Conservation (phyloP, 2,888 invertebrate species). For the Brachypalpus laphriformis region DNA sequence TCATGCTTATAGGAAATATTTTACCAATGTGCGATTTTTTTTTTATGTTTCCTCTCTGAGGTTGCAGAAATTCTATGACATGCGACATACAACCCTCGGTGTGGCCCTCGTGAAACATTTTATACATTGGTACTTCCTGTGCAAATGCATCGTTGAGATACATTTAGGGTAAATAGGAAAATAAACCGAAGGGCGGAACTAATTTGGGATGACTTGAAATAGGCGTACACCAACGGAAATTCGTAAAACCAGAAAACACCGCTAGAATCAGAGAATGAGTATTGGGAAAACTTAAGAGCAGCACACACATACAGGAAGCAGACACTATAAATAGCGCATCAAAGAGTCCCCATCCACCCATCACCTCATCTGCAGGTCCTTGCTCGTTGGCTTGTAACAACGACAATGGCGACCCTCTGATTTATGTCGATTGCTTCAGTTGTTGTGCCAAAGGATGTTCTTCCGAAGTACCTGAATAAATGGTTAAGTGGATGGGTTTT, state of each 20-base stretch:
- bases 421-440: conserved; percentile 73
- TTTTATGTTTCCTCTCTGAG: conserved; percentile 16
- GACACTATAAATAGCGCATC: conserved; percentile 69
- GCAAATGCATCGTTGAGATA: conserved; percentile 65
- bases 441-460: conserved; percentile 61
- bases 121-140: conserved; percentile 33
- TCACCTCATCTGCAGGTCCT: conserved; percentile 24
- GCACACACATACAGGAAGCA: conserved; percentile 24
- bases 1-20: conserved; percentile 59
- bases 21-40: conserved; percentile 52
- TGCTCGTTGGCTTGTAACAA: conserved; percentile 51
- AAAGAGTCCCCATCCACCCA: conserved; percentile 10
- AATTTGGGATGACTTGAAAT: conserved; percentile 78
- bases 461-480: conserved; percentile 51
- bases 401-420: conserved; percentile 67
- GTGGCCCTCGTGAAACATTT: conserved; percentile 39
- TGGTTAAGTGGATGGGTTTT: conserved; percentile 51
- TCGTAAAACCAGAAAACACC: conserved; percentile 69
- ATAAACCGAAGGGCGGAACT: conserved; percentile 83
- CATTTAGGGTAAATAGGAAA: conserved; percentile 80
- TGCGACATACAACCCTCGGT: conserved; percentile 43
- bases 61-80: conserved; percentile 61
- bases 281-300: conserved; percentile 60
- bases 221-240: conserved; percentile 66
- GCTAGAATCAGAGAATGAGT: conserved; percentile 15